Evolutionary conservation across 2,888 invertebrate species (phyloP).

Genomic region (Athalia circularis): DNA sequence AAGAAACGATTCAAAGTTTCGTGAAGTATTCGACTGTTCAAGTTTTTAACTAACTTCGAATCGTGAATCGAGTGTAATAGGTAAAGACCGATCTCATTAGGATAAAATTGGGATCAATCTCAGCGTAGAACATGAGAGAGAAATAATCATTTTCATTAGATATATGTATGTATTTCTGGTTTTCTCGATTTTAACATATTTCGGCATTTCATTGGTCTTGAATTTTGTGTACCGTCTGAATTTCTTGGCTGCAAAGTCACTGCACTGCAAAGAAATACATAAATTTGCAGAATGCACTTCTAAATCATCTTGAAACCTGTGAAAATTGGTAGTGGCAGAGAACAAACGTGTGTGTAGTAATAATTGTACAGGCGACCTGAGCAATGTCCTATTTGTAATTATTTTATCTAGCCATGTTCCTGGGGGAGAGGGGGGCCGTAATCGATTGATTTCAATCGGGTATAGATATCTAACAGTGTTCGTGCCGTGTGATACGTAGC

Average conservation of each 20-base stretch:
- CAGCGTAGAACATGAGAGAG: too few relatives aligned
- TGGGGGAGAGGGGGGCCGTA: neutral
- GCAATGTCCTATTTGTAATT: slow-evolving; percentile 2
- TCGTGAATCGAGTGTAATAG: too few relatives aligned
- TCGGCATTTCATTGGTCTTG: neutral
- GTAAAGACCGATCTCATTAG: too few relatives aligned
- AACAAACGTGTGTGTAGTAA: neutral
- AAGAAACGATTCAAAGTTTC: too few relatives aligned
- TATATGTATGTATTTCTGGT: neutral
- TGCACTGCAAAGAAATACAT: neutral
- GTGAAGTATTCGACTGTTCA: too few relatives aligned
- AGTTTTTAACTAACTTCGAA: too few relatives aligned
- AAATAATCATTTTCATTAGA: too few relatives aligned
- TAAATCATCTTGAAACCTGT: neutral
- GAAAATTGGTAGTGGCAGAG: neutral
- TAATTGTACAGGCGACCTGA: slow-evolving; percentile 21
- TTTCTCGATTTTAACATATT: neutral
- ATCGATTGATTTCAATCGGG: slow-evolving; percentile 5
- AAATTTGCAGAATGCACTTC: neutral
- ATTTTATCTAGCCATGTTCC: slow-evolving; percentile 31
- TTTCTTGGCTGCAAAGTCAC: neutral
- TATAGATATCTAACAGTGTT: slow-evolving; percentile 24
- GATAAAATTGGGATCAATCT: too few relatives aligned
- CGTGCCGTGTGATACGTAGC: slow-evolving; percentile 43
- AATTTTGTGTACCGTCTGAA: neutral